Evolutionary conservation across 2,113 vertebrate species (phyloP).

Genomic region (Atherinomorus stipes): DNA sequence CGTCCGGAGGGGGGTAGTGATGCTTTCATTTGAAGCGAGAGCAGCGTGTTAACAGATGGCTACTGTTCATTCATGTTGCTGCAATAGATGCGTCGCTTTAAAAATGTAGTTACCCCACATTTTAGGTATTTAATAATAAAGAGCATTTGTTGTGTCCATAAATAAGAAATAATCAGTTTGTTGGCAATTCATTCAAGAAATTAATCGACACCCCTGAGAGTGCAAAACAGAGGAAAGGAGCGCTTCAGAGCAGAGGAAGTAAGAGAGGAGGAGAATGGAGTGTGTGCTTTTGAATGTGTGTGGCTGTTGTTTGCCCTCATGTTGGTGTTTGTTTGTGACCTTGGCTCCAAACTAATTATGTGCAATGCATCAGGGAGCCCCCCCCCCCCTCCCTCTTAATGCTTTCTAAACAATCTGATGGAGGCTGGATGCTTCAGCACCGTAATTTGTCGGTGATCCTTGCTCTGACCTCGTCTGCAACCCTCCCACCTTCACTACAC

Average conservation of each 20-base stretch:
- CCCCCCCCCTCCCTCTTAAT: slow-evolving; percentile 55
- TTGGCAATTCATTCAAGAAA: slow-evolving; percentile 72
- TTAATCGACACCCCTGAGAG: slow-evolving; percentile 68
- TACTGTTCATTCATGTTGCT: slow-evolving; percentile 4
- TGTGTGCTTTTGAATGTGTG: slow-evolving; percentile 22
- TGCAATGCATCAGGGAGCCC: slow-evolving; percentile 74
- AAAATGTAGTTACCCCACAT: slow-evolving; percentile 11
- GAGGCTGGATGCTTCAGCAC: slow-evolving; percentile 66
- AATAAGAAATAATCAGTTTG: slow-evolving; percentile 68
- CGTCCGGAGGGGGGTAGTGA: too few species aligned
- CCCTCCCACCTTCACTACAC: slow-evolving; percentile 64
- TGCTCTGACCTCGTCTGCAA: slow-evolving; percentile 65
- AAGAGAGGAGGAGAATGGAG: slow-evolving; percentile 43
- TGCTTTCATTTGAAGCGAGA: too few species aligned
- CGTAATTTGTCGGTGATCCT: slow-evolving; percentile 75
- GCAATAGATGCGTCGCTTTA: slow-evolving; percentile 23
- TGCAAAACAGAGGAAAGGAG: slow-evolving; percentile 23
- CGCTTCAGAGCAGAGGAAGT: slow-evolving; percentile 24
- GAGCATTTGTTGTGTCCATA: slow-evolving; percentile 54
- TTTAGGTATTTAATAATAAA: slow-evolving; percentile 49
- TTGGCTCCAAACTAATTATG: slow-evolving; percentile 77
- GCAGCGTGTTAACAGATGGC: not conserved
- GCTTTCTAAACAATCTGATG: slow-evolving; percentile 75
- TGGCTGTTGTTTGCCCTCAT: slow-evolving; percentile 26
- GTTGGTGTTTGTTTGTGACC: slow-evolving; percentile 74